These are phyloP conservation scores for Chalcosyrphus nemorum DNA, from an alignment of 2,888 invertebrate genomes.

Conservation along the genomic window DNA sequence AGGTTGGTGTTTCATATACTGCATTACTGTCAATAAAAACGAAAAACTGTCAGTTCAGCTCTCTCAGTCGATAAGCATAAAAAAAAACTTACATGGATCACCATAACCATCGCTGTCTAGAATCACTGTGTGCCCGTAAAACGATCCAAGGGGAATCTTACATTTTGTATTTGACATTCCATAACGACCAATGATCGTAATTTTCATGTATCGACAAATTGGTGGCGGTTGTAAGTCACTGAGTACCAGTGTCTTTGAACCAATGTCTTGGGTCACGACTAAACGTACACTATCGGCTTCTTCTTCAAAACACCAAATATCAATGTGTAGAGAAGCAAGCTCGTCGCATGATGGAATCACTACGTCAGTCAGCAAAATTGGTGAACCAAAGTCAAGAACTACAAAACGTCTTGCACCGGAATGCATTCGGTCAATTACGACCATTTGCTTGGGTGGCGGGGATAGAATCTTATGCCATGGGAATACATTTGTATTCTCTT, in stretches of 20 bases:
- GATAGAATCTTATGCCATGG: constrained; percentile 91
- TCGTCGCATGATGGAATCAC: constrained; percentile 91
- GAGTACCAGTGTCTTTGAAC: constrained; percentile 91
- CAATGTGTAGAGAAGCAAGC: constrained; percentile 92
- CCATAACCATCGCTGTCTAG: constrained; percentile 85
- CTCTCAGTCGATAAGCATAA: not conserved
- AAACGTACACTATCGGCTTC: constrained; percentile 93
- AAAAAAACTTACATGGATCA: constrained; percentile 75
- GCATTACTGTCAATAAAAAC: constrained; percentile 73
- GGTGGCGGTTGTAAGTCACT: constrained; percentile 95
- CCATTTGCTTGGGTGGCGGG: constrained; percentile 91
- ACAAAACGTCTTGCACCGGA: constrained; percentile 96
- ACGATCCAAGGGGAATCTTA: constrained; percentile 95
- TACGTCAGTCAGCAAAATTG: constrained; percentile 92
- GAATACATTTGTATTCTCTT: constrained; percentile 79
- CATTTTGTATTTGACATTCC: constrained; percentile 95
- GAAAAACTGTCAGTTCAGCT: not conserved
- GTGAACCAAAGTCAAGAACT: constrained; percentile 94
- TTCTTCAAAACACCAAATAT: constrained; percentile 94
- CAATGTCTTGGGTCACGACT: constrained; percentile 93
- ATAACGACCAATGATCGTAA: constrained; percentile 95
- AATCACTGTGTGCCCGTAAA: constrained; percentile 94
- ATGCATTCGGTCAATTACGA: constrained; percentile 96
- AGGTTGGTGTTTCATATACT: constrained; percentile 77
- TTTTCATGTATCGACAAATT: constrained; percentile 94